A percentile compares a stretch with the other conserved stretches of the same genome.
Conservation (phyloP, 2,797 vertebrate species). For the Argya squamiceps region DNA sequence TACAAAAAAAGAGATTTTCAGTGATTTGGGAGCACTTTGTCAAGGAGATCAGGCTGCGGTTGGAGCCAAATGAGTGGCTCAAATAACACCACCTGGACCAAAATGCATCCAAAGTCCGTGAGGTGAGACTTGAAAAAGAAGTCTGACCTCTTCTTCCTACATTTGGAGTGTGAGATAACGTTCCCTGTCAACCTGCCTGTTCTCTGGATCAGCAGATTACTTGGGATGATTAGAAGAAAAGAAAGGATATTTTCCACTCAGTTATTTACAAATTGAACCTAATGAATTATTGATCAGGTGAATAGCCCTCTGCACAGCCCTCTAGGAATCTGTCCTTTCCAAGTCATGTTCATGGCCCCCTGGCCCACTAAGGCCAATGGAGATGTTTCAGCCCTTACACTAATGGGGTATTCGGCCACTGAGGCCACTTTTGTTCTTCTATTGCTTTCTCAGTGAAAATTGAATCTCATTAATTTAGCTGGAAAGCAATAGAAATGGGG, state of each 20-base stretch:
- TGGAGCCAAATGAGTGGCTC: neutral
- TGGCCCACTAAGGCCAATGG: neutral
- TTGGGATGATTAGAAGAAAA: constrained; percentile 30
- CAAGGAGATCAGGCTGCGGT: neutral
- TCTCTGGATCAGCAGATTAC: constrained; percentile 47
- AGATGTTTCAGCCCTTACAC: neutral
- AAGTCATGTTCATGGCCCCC: neutral
- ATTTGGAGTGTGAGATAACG: neutral
- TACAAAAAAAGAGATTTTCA: accelerated
- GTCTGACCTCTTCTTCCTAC: neutral
- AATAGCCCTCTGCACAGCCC: neutral
- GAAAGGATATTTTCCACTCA: constrained; percentile 40
- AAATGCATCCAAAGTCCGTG: neutral
- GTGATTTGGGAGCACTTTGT: neutral
- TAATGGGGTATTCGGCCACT: neutral
- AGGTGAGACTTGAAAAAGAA: neutral
- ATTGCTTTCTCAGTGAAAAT: neutral
- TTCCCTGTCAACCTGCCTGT: neutral
- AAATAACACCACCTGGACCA: neutral
- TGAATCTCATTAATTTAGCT: neutral
- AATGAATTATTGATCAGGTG: constrained; percentile 38
- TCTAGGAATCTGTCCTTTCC: neutral
- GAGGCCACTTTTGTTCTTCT: neutral
- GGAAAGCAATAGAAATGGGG: neutral
- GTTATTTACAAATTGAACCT: constrained; percentile 42